Evolutionary conservation across 2,113 vertebrate species (phyloP).

Genomic region (Menidia beryllina): DNA sequence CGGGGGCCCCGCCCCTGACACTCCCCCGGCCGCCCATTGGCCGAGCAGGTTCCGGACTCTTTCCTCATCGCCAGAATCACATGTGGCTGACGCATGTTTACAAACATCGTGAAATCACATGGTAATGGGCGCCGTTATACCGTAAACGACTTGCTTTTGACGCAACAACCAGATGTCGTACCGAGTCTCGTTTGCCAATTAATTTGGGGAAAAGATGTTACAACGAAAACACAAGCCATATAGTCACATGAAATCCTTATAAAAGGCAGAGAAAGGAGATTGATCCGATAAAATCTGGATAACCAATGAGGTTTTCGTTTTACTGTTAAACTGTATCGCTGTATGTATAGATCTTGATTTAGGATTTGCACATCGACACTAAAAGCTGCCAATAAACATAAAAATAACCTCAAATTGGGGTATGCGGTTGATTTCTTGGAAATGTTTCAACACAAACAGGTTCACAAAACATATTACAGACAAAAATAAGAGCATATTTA

Average conservation of each 20-base stretch:
- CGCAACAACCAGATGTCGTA: slow-evolving; percentile 63
- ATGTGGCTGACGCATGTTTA: slow-evolving; percentile 87
- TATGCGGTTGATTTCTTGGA: too few species aligned
- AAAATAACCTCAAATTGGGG: too few species aligned
- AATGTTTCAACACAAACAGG: background rate
- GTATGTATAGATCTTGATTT: too few species aligned
- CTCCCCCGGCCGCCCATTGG: slow-evolving; percentile 81
- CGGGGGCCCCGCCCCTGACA: slow-evolving; percentile 75
- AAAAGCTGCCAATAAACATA: too few species aligned
- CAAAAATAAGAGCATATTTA: too few species aligned
- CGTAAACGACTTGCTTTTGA: slow-evolving; percentile 71
- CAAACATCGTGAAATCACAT: slow-evolving; percentile 86
- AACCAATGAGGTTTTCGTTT: background rate
- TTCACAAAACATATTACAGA: background rate
- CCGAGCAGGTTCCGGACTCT: slow-evolving; percentile 32
- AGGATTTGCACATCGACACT: too few species aligned
- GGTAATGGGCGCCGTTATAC: slow-evolving; percentile 69
- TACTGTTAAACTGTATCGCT: too few species aligned
- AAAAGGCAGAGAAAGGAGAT: background rate
- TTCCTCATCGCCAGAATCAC: slow-evolving; percentile 78
- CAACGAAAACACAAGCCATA: background rate
- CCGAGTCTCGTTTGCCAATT: background rate
- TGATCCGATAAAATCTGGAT: background rate
- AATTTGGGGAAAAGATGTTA: background rate
- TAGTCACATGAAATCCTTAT: background rate